Conservation (phyloP, 1,140 invertebrate species). For the Oncopeltus fasciatus region DNA sequence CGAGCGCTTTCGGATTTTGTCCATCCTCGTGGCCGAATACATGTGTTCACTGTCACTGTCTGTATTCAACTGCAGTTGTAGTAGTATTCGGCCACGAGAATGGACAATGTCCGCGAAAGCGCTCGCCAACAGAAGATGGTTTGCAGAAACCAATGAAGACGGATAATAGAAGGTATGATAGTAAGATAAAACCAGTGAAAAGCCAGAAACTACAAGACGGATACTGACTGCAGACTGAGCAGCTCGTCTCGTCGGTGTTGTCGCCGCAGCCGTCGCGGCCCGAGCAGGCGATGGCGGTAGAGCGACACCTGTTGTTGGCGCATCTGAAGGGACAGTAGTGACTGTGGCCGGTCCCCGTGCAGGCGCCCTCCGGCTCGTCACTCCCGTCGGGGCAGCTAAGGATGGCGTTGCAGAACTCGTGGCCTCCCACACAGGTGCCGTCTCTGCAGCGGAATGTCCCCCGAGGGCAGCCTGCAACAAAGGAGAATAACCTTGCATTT, state of each 20-base stretch:
- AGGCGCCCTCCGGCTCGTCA: conserved; percentile 64
- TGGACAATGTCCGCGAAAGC: too few species aligned
- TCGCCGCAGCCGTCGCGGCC: conserved; percentile 80
- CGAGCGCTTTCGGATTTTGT: too few species aligned
- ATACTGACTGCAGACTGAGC: conserved; percentile 59
- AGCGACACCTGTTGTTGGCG: conserved; percentile 70
- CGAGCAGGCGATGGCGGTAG: conserved; percentile 71
- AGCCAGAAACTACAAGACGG: too few species aligned
- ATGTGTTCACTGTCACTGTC: too few species aligned
- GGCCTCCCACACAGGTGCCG: conserved; percentile 72
- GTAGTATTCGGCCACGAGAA: too few species aligned
- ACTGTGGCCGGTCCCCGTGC: conserved; percentile 28
- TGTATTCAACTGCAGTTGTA: too few species aligned
- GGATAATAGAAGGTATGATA: too few species aligned
- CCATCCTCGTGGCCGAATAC: too few species aligned
- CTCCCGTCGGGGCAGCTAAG: conserved; percentile 69
- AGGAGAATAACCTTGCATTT: not conserved
- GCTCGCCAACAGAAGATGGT: too few species aligned
- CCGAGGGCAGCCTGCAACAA: conserved; percentile 45
- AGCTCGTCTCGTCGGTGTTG: conserved; percentile 69
- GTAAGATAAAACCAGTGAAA: too few species aligned
- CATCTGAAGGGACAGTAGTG: conserved; percentile 60
- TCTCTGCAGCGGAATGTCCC: conserved; percentile 67
- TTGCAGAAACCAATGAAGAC: too few species aligned
- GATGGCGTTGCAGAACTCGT: conserved; percentile 80